Evolutionary conservation across 2,797 vertebrate genomes (phyloP).

Genomic region (Epinephelus malabaricus): DNA sequence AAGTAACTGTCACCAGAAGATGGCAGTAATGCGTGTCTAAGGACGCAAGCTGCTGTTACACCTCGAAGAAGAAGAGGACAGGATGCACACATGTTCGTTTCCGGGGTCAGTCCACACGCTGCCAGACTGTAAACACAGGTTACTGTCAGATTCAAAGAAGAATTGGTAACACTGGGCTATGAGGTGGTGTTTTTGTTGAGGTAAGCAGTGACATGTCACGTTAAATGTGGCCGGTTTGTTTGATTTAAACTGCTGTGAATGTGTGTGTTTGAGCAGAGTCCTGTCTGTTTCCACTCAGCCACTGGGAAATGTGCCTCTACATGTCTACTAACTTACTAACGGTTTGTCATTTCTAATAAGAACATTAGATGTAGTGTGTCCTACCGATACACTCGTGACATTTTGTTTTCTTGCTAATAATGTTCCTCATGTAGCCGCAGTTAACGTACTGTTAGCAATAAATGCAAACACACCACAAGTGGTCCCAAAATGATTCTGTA

Average conservation of each 20-base stretch:
- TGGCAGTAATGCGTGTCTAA: no score
- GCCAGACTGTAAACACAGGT: neutral
- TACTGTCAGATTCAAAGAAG: accelerated
- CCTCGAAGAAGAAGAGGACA: no score
- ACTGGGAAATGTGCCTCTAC: neutral
- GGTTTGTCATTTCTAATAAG: no score
- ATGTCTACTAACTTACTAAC: no score
- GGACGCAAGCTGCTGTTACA: no score
- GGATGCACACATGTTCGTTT: neutral
- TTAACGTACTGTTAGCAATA: no score
- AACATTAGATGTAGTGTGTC: no score
- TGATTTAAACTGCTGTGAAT: no score
- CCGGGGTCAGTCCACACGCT: slow-evolving; percentile 9
- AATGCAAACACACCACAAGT: neutral
- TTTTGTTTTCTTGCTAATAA: no score
- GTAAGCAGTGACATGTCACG: neutral
- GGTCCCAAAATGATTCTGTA: neutral
- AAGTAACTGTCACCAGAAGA: no score
- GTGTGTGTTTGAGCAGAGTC: neutral
- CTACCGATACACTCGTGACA: no score
- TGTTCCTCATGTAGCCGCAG: neutral
- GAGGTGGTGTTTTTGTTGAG: neutral
- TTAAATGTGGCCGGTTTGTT: neutral
- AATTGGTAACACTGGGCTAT: neutral
- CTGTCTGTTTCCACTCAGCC: neutral